phyloP scores from a whole-genome alignment of 2,797 vertebrate genomes.

The Gallirallus australis region DNA sequence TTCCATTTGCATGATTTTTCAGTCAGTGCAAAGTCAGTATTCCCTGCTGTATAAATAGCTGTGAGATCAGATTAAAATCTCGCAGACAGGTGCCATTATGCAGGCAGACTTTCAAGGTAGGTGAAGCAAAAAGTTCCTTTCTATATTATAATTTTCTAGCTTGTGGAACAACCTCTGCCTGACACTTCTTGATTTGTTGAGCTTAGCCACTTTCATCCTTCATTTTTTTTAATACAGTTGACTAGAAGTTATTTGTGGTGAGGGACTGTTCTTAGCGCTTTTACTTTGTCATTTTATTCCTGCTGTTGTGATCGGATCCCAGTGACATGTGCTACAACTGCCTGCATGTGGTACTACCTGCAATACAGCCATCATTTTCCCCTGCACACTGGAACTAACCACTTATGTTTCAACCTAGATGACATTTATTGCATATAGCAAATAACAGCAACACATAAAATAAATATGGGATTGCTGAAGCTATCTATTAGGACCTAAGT shows the following conservation, averaged over 20 bases:
- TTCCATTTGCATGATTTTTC: constrained; percentile 1
- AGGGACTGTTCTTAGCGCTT: not conserved
- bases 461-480: constrained; percentile 11
- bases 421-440: constrained; percentile 29
- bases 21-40: not conserved
- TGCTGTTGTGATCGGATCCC: constrained; percentile 23
- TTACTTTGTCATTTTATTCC: constrained; percentile 31
- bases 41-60: not conserved
- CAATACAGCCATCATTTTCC: constrained; percentile 14
- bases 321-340: not conserved
- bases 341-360: not conserved
- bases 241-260: constrained; percentile 35
- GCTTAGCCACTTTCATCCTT: not conserved
- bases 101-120: constrained; percentile 32
- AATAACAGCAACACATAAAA: constrained; percentile 29
- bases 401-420: constrained; percentile 11
- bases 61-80: constrained; percentile 46
- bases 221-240: not conserved
- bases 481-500: not conserved
- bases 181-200: constrained; percentile 39
- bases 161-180: constrained; percentile 27
- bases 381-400: not conserved
- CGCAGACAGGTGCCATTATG: constrained; percentile 19
- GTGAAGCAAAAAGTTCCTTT: constrained; percentile 44
- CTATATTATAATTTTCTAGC: constrained; percentile 37